A percentile compares a stretch with the other conserved stretches of the same genome.
Conservation (phyloP, 2,113 vertebrate genomes). For the Pimephales promelas region DNA sequence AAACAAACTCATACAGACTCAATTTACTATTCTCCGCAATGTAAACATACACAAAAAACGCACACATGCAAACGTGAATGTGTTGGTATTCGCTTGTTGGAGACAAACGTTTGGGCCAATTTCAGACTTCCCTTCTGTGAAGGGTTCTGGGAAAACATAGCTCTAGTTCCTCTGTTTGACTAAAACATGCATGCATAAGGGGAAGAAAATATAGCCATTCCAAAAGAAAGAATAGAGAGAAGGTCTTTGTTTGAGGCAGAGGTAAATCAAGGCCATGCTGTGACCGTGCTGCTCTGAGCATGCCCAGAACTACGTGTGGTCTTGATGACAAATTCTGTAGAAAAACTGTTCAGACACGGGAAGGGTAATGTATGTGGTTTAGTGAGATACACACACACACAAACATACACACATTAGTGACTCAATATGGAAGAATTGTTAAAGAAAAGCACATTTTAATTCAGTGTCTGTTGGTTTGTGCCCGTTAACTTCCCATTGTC, state of each 20-base stretch:
- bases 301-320: not conserved
- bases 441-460: not conserved
- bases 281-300: constrained; percentile 22
- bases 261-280: constrained; percentile 30
- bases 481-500: not conserved
- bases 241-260: constrained; percentile 30
- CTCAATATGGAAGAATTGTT: not conserved
- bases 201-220: constrained; percentile 32
- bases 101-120: constrained; percentile 1
- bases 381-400: not conserved
- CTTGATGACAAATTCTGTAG: constrained; percentile 13
- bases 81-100: not conserved
- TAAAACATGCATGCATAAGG: constrained; percentile 25
- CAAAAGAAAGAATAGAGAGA: constrained; percentile 31
- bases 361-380: constrained; percentile 8
- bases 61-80: not conserved
- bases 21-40: not conserved
- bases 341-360: not conserved
- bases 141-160: constrained; percentile 50
- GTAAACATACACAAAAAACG: not conserved
- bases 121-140: constrained; percentile 54
- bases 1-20: not conserved
- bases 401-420: not conserved
- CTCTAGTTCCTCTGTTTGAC: constrained; percentile 48
- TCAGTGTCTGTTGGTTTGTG: not conserved